Evolutionary conservation across 2,888 invertebrate species (phyloP).

Genomic region (Gnatocerus cornutus): DNA sequence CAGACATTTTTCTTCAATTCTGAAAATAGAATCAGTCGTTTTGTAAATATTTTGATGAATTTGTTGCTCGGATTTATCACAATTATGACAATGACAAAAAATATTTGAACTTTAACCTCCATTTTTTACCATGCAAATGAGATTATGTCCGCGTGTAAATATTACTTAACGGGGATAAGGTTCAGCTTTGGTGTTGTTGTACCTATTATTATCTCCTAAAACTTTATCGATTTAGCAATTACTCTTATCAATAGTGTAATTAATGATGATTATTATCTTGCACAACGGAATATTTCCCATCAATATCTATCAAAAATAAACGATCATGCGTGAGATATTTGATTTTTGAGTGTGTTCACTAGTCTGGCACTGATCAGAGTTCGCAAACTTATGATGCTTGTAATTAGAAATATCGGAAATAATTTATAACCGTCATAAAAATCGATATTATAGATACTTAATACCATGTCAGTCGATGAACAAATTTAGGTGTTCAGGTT

Average conservation of each 20-base stretch:
- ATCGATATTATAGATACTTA: no score
- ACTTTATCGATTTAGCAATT: not conserved
- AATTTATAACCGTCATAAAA: no score
- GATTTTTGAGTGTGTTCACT: not conserved
- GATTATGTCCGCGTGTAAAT: no score
- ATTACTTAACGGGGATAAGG: no score
- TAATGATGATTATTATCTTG: not conserved
- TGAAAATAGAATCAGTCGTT: not conserved
- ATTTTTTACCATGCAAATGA: not conserved
- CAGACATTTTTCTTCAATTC: slow-evolving; percentile 13
- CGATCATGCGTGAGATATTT: not conserved
- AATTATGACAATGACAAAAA: not conserved
- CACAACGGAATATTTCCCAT: not conserved
- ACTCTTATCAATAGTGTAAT: not conserved
- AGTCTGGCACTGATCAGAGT: not conserved
- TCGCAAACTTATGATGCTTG: not conserved
- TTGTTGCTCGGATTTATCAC: slow-evolving; percentile 1
- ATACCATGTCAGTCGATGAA: no score
- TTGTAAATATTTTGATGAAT: slow-evolving; percentile 20
- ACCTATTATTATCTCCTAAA: not conserved
- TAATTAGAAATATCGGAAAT: no score
- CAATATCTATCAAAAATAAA: not conserved
- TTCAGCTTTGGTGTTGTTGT: no score
- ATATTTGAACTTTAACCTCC: not conserved
- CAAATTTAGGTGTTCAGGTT: no score